phyloP scores from a whole-genome alignment of 2,888 invertebrate genomes.

The Spodoptera exigua region DNA sequence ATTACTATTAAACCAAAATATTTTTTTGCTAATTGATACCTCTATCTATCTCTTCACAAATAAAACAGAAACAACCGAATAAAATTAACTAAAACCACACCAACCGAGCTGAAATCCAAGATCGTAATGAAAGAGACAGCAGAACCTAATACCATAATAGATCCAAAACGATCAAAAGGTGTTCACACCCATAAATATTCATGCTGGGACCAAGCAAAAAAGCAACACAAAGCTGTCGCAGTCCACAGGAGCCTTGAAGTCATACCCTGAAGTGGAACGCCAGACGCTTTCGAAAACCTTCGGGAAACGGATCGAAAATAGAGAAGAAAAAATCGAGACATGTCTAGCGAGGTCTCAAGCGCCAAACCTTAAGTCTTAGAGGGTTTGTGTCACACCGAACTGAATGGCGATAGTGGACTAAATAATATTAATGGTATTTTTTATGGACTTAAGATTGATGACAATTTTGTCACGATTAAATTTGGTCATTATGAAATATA shows the following conservation, averaged over 20 bases:
- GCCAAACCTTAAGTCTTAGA: conserved; percentile 75
- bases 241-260: conserved; percentile 70
- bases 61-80: no score
- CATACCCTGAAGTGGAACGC: conserved; percentile 80
- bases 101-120: no score
- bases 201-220: conserved; percentile 63
- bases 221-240: conserved; percentile 55
- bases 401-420: not conserved
- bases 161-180: conserved; percentile 38
- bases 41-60: no score
- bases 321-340: conserved; percentile 87
- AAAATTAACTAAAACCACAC: no score
- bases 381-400: conserved; percentile 69
- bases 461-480: no score
- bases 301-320: conserved; percentile 86
- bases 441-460: no score
- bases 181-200: conserved; percentile 56
- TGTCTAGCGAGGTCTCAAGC: conserved; percentile 86
- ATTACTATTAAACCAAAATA: no score
- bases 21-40: no score
- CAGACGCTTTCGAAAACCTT: conserved; percentile 84
- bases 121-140: not conserved
- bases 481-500: no score
- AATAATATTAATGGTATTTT: not conserved
- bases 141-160: conserved; percentile 15